Conservation (phyloP, 2,797 vertebrate species). For the Ambastaia sidthimunki region DNA sequence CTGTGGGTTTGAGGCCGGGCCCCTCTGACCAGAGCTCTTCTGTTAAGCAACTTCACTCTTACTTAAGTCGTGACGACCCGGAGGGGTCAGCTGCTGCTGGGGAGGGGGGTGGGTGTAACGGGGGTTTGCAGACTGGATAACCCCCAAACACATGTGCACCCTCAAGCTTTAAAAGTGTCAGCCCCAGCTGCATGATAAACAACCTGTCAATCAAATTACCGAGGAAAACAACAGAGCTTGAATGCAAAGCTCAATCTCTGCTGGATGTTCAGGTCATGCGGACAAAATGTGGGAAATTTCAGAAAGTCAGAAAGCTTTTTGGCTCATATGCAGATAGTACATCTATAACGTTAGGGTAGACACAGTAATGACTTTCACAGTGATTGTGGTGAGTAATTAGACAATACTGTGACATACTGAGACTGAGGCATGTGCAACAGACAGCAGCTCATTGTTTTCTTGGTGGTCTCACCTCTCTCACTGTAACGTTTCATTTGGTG, state of each 20-base stretch:
- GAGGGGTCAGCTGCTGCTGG: slow-evolving; percentile 75
- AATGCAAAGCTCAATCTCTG: slow-evolving; percentile 61
- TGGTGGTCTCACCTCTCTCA: slow-evolving; percentile 9
- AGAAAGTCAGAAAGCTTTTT: slow-evolving; percentile 18
- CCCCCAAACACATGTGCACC: slow-evolving; percentile 64
- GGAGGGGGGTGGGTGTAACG: neutral
- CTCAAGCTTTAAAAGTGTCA: slow-evolving; percentile 70
- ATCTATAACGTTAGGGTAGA: slow-evolving; percentile 39
- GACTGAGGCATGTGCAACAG: slow-evolving; percentile 30
- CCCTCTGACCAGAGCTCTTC: slow-evolving; percentile 74
- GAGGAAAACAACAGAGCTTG: slow-evolving; percentile 61
- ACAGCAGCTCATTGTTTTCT: slow-evolving; percentile 31
- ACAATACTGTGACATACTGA: slow-evolving; percentile 24
- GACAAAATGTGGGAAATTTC: slow-evolving; percentile 40
- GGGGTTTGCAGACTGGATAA: slow-evolving; percentile 53
- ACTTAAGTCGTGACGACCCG: slow-evolving; percentile 82
- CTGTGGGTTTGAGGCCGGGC: slow-evolving; percentile 71
- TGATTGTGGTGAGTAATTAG: slow-evolving; percentile 22
- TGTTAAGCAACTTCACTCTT: slow-evolving; percentile 85
- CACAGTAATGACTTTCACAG: slow-evolving; percentile 44
- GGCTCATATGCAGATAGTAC: slow-evolving; percentile 29
- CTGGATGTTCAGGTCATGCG: slow-evolving; percentile 50
- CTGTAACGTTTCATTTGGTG: neutral
- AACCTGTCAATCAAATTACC: slow-evolving; percentile 75
- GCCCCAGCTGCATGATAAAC: slow-evolving; percentile 74